Evolutionary conservation across 2,888 invertebrate species (phyloP).

Genomic region (Caprella mutica): DNA sequence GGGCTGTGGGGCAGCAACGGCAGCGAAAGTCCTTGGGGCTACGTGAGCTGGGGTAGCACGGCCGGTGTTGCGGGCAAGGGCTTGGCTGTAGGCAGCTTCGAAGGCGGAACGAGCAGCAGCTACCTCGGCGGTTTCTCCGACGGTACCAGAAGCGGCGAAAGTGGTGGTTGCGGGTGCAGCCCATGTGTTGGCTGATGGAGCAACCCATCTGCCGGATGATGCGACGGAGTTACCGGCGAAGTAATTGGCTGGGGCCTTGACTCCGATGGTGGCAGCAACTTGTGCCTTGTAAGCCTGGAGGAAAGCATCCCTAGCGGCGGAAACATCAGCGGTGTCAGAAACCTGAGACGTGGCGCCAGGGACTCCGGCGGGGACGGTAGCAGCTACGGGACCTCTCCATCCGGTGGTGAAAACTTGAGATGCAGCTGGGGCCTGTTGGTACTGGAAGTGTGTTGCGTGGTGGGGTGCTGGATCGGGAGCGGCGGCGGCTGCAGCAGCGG

Average conservation of each 20-base stretch:
- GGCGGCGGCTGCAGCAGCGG: slow-evolving; percentile 7
- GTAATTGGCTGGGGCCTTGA: not conserved
- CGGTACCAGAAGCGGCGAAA: not conserved
- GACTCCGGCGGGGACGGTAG: slow-evolving; percentile 38
- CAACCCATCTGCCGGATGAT: too few species aligned
- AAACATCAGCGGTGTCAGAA: slow-evolving; percentile 36
- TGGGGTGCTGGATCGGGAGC: not conserved
- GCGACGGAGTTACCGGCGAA: too few species aligned
- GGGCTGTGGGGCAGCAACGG: not conserved
- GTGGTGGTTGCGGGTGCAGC: not conserved
- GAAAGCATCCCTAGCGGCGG: slow-evolving; percentile 36
- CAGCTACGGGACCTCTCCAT: slow-evolving; percentile 16
- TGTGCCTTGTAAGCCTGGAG: slow-evolving; percentile 16
- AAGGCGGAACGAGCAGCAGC: slow-evolving; percentile 36
- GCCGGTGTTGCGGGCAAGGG: too few species aligned
- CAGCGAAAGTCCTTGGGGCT: not conserved
- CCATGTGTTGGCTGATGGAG: not conserved
- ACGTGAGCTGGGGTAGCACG: not conserved
- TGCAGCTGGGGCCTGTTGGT: not conserved
- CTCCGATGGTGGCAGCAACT: slow-evolving; percentile 10
- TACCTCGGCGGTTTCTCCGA: slow-evolving; percentile 37
- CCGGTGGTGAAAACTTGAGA: not conserved
- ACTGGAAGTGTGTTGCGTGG: slow-evolving; percentile 1
- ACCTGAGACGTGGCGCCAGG: slow-evolving; percentile 38
- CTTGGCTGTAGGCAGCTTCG: too few species aligned